Percentiles rank a stretch among this genome's conserved stretches.
Evolutionary conservation across 2,113 vertebrate species (phyloP).

Genomic region (western clawed frog (Xenopus tropicalis)): DNA sequence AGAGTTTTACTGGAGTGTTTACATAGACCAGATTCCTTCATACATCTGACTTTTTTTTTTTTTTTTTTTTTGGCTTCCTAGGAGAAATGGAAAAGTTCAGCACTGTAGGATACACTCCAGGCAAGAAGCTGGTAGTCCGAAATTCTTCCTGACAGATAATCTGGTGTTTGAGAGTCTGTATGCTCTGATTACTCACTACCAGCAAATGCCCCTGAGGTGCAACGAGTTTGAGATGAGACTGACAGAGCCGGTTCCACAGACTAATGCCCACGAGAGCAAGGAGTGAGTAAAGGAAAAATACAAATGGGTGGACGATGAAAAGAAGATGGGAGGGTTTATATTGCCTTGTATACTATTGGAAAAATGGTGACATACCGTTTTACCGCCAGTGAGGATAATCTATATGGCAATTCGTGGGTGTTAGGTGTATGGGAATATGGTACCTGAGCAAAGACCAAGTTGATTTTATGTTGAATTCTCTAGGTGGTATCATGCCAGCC

Average conservation of each 20-base stretch:
- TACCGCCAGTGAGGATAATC: too few species aligned
- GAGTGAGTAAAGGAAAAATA: slow-evolving; percentile 73
- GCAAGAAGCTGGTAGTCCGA: slow-evolving; percentile 91
- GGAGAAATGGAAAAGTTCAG: slow-evolving; percentile 94
- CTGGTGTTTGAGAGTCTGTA: slow-evolving; percentile 96
- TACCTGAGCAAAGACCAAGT: too few species aligned
- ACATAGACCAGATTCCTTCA: too few species aligned
- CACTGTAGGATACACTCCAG: slow-evolving; percentile 97
- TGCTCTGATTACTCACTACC: slow-evolving; percentile 95
- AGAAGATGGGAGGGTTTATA: neutral
- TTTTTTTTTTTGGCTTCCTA: slow-evolving; percentile 47
- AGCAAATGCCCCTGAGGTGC: slow-evolving; percentile 94
- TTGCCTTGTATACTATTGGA: too few species aligned
- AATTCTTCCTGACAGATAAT: slow-evolving; percentile 98
- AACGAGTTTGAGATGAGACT: slow-evolving; percentile 99
- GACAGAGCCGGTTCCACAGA: slow-evolving; percentile 93
- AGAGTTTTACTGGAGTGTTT: too few species aligned
- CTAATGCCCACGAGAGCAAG: slow-evolving; percentile 97
- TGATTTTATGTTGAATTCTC: neutral
- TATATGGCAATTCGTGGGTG: too few species aligned
- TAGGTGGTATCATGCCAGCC: slow-evolving; percentile 95
- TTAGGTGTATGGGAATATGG: too few species aligned
- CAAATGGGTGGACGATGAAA: neutral
- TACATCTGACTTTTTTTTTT: neutral
- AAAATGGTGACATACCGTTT: neutral